phyloP scores from a whole-genome alignment of 2,888 invertebrate species.

The Conistra vaccinii region DNA sequence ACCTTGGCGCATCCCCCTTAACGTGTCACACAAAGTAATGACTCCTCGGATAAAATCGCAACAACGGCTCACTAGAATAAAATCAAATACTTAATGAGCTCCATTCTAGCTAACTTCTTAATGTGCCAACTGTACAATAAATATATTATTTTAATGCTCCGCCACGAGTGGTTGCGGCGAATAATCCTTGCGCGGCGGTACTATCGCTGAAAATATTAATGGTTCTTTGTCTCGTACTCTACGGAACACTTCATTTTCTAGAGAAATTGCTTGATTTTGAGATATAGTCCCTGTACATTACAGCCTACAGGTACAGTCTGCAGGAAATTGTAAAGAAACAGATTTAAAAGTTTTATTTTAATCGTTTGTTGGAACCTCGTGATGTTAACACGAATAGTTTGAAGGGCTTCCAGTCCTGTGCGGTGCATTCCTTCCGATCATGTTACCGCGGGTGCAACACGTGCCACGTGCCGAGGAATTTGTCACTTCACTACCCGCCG shows the following conservation, averaged over 20 bases:
- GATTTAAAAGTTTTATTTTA: conserved; percentile 35
- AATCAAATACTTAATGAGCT: conserved; percentile 74
- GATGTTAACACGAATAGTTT: conserved; percentile 67
- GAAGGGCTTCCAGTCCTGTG: conserved; percentile 72
- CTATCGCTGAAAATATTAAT: conserved; percentile 65
- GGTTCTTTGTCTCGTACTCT: conserved; percentile 64
- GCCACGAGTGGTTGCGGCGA: conserved; percentile 51
- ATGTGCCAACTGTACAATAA: conserved; percentile 63
- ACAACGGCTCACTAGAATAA: conserved; percentile 71
- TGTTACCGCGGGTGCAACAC: conserved; percentile 72
- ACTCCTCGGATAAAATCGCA: conserved; percentile 69
- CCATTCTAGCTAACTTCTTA: conserved; percentile 70
- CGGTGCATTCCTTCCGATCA: conserved; percentile 77
- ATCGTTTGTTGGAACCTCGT: conserved; percentile 59
- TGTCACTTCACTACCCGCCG: conserved; percentile 75
- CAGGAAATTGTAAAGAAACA: conserved; percentile 28
- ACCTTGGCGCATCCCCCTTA: too few relatives aligned
- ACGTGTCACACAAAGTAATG: conserved; percentile 42
- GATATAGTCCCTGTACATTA: conserved; percentile 34
- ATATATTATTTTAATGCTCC: conserved; percentile 65
- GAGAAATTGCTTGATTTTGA: conserved; percentile 44
- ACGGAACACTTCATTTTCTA: conserved; percentile 48
- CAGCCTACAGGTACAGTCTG: conserved; percentile 11
- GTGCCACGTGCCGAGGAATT: conserved; percentile 77
- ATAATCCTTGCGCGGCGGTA: conserved; percentile 53